Evolutionary conservation across 2,797 vertebrate species (phyloP), one percentile per base, ranked within the genome.

Genomic region (Ptychadena robeensis): DNA sequence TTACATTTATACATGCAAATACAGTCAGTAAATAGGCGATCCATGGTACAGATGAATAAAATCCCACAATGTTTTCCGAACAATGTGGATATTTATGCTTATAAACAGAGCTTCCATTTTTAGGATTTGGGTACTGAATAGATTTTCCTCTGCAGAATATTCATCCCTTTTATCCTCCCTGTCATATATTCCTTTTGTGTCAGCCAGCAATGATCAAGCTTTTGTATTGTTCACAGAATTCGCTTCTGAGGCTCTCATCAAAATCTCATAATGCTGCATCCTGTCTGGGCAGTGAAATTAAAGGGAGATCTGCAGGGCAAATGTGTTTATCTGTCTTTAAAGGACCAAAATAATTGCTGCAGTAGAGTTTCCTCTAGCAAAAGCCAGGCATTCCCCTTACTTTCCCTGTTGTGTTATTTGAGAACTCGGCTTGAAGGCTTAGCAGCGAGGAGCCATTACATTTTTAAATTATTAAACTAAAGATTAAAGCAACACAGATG

Each of bases 401-500:
- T 35, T 73, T 64, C 14, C 71, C 22, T 35, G 14, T 9, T 25
- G 28, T 31, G 35, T 37, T 38, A 59, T 74, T n/a, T 28, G 31
- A 34, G 37, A 68, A 57, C 14, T 44, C 44, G 27, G 48, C 65
- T 69, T 69, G n/a, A 66, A 40, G 53, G 80, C 80, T 82, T 68
- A 75, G 66, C 63, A 67, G 31, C 1, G 30, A 44, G 31, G 38
- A 64, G 44, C 32, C 31, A 53, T 61, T 82, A 37, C 35, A 44
- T 82, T 70, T n/a, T 44, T 71, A 59, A 67, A 76, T 69, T 69
- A 76, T 69, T 76, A 76, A 82, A 77, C 34, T 35, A 64, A 61
- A 82, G 81, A 76, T 82, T 76, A 76, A 61, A 82, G 65, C 34
- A 40, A 59, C 48, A 70, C 81, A 82, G 73, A 82, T 82, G 73